phyloP scores from a whole-genome alignment of 2,888 invertebrate species.

The Odiellus spinosus region DNA sequence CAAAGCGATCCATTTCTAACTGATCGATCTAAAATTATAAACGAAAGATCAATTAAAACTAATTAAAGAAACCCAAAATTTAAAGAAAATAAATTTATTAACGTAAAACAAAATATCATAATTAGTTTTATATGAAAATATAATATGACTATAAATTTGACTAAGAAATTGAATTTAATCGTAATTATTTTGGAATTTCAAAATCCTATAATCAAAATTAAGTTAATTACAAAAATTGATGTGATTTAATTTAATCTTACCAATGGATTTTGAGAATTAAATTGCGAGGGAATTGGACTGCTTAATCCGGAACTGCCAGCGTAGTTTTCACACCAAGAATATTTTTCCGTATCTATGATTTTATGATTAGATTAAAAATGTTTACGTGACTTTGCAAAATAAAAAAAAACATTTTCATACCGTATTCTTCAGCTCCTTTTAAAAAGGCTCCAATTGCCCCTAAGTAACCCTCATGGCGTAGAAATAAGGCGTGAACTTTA shows the following conservation, averaged over 20 bases:
- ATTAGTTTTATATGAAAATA: no score
- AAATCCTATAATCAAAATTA: no score
- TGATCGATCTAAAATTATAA: constrained; percentile 32
- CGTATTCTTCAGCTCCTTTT: constrained; percentile 43
- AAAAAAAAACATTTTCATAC: constrained; percentile 23
- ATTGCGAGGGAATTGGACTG: constrained; percentile 33
- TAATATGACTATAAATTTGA: no score
- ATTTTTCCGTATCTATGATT: constrained; percentile 34
- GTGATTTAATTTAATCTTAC: constrained; percentile 17
- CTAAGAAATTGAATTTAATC: no score
- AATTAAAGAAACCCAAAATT: no score
- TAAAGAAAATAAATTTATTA: no score
- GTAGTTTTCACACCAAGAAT: constrained; percentile 51
- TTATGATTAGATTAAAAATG: not conserved
- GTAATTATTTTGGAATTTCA: no score
- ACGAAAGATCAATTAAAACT: constrained; percentile 18
- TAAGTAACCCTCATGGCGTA: constrained; percentile 52
- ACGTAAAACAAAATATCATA: no score
- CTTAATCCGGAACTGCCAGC: constrained; percentile 46
- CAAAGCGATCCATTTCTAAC: constrained; percentile 40
- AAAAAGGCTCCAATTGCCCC: constrained; percentile 53
- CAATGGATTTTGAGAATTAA: constrained; percentile 20
- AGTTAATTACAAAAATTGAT: not conserved
- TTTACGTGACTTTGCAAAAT: not conserved
- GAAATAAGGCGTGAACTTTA: constrained; percentile 45